phyloP scores from a whole-genome alignment of 35 echinoderm and acorn worm genomes.

The Diadema setosum region DNA sequence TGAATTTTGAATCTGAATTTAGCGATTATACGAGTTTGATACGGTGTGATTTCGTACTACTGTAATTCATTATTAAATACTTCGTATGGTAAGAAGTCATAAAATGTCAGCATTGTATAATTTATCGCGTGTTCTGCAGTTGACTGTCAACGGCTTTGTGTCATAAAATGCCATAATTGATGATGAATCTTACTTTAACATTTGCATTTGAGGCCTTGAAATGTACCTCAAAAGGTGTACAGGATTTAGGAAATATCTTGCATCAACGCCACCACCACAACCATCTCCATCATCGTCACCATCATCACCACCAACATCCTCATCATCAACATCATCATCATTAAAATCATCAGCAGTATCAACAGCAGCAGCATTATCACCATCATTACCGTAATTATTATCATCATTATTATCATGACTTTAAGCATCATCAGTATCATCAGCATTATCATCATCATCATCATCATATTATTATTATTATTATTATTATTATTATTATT shows the following conservation, averaged over 20 bases:
- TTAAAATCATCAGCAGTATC: not conserved
- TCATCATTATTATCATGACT: not conserved
- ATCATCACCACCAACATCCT: not conserved
- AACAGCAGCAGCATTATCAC: not conserved
- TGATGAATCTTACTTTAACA: not conserved
- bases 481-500: not conserved
- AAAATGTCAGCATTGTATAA: no score
- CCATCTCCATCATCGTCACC: not conserved
- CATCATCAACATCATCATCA: not conserved
- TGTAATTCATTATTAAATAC: no score
- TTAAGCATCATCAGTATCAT: not conserved
- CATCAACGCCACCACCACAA: not conserved
- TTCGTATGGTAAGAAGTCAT: no score
- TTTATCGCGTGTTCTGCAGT: no score
- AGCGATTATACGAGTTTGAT: no score
- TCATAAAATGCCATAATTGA: not conserved
- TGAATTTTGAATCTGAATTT: no score
- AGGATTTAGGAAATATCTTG: no score
- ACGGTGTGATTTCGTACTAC: no score
- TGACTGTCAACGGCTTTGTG: not conserved
- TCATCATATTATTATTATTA: not conserved
- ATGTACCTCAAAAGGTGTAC: no score
- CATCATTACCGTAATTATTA: not conserved
- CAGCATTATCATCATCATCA: not conserved
- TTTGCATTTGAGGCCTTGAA: not conserved